Evolutionary conservation across 2,888 invertebrate genomes (phyloP).

Genomic region (Fabriciana adippe): DNA sequence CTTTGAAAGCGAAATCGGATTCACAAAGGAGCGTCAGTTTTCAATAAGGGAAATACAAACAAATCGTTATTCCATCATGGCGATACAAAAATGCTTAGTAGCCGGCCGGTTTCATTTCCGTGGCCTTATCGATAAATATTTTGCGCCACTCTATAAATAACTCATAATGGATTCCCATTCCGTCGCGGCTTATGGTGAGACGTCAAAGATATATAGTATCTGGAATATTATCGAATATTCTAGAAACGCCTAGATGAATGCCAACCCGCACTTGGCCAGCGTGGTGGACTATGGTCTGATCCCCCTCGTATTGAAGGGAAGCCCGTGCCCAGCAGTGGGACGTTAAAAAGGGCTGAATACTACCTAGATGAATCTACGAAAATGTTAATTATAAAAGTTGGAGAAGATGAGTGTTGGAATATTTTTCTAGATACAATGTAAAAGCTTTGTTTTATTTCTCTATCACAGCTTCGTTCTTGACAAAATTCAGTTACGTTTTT

Average conservation of each 20-base stretch:
- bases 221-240: conserved; percentile 17
- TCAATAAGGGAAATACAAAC: conserved; percentile 24
- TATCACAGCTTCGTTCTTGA: no score
- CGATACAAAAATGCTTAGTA: conserved; percentile 40
- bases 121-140: conserved; percentile 79
- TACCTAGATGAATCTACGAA: no score
- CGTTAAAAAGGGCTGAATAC: no score
- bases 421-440: no score
- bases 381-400: no score
- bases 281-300: no score
- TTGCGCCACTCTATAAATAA: conserved; percentile 78
- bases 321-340: no score
- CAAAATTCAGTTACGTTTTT: no score
- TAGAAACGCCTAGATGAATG: not conserved
- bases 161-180: conserved; percentile 75
- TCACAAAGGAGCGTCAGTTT: conserved; percentile 19
- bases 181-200: conserved; percentile 48
- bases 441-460: no score
- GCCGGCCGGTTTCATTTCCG: conserved; percentile 62
- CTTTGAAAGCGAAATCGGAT: conserved; percentile 9
- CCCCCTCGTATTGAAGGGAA: no score
- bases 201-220: conserved; percentile 23
- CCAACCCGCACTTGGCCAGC: no score
- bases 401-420: no score
- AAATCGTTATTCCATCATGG: conserved; percentile 38